phyloP scores from a whole-genome alignment of 2,113 vertebrate genomes.

The Agelaius tricolor region DNA sequence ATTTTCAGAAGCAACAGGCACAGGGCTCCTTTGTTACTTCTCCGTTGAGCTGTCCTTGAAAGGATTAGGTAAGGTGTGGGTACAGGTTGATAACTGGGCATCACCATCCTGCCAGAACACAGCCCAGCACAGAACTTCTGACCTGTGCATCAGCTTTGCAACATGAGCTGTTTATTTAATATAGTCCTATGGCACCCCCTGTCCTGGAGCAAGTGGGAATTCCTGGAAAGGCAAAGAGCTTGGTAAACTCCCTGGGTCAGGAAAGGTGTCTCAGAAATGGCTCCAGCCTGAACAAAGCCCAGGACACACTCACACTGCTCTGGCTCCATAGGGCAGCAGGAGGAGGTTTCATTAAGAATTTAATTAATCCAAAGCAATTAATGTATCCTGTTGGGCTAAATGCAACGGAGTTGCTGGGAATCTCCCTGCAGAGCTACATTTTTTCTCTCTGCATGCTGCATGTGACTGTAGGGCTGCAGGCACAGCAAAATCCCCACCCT shows the following conservation, averaged over 20 bases:
- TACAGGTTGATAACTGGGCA: neutral
- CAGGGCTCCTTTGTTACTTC: neutral
- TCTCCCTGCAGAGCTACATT: accelerated
- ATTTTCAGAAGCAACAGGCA: neutral
- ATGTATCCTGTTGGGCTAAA: neutral
- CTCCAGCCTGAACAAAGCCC: neutral
- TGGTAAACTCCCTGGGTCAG: neutral
- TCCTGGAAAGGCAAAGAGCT: neutral
- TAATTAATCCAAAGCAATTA: neutral
- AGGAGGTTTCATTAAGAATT: accelerated
- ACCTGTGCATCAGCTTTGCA: neutral
- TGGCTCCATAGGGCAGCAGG: neutral
- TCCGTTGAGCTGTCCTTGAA: neutral
- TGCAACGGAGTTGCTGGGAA: neutral
- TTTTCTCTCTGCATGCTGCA: accelerated
- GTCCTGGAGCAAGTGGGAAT: neutral
- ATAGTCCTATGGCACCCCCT: neutral
- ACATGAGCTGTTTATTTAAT: neutral
- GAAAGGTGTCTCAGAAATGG: neutral
- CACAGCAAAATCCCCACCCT: neutral
- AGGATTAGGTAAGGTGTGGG: neutral
- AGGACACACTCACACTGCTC: neutral
- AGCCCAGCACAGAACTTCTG: neutral
- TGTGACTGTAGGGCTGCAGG: neutral
- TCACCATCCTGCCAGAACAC: neutral